Conservation (phyloP, 2,888 invertebrate species). For the Leptura quadrifasciata region DNA sequence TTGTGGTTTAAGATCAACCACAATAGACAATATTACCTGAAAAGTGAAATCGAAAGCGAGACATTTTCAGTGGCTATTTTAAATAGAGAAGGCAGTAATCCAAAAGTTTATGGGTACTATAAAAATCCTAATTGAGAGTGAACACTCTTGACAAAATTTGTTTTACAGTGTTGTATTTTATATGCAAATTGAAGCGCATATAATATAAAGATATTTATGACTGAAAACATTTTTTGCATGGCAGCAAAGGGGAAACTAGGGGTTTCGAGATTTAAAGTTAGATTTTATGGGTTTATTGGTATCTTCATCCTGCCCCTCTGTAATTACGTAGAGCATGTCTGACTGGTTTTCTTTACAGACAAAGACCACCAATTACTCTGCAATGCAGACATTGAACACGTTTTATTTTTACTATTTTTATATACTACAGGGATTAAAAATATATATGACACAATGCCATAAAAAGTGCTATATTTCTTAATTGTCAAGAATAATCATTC, state of each 20-base stretch:
- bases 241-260: slow-evolving; percentile 43
- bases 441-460: neutral
- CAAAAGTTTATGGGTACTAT: slow-evolving; percentile 57
- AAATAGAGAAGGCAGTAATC: slow-evolving; percentile 41
- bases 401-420: neutral
- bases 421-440: neutral
- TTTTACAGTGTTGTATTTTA: slow-evolving; percentile 56
- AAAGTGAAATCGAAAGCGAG: slow-evolving; percentile 68
- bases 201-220: slow-evolving; percentile 63
- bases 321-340: slow-evolving; percentile 48
- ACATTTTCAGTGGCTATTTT: slow-evolving; percentile 45
- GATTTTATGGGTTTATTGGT: slow-evolving; percentile 67
- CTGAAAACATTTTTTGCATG: slow-evolving; percentile 62
- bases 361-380: slow-evolving; percentile 13
- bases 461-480: neutral
- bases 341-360: slow-evolving; percentile 26
- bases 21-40: slow-evolving; percentile 63
- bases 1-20: slow-evolving; percentile 65
- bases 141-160: slow-evolving; percentile 50
- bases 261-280: slow-evolving; percentile 57
- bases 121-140: slow-evolving; percentile 54
- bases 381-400: slow-evolving; percentile 1
- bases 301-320: slow-evolving; percentile 63
- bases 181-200: slow-evolving; percentile 62
- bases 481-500: neutral